A percentile compares a stretch with the other conserved stretches of the same genome.
phyloP scores from a whole-genome alignment of 2,113 vertebrate species.

The Thunnus maccoyii region DNA sequence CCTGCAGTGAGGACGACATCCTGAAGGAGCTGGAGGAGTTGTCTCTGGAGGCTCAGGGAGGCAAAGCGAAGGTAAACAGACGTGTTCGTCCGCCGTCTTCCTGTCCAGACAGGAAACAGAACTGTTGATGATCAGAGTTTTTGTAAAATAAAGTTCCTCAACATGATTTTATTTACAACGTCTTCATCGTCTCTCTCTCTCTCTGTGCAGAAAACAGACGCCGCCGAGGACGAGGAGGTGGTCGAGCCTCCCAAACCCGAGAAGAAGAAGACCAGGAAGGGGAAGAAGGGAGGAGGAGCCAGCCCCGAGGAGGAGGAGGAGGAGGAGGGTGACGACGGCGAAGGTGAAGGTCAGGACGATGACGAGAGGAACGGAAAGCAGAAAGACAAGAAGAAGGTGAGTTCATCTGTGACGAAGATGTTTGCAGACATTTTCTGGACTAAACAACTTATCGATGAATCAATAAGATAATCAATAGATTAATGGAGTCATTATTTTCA shows the following conservation, averaged over 20 bases:
- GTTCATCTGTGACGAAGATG: too few relatives aligned
- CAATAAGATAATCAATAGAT: too few relatives aligned
- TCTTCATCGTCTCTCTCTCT: not conserved
- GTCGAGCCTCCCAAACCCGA: conserved; percentile 88
- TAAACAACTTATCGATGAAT: too few relatives aligned
- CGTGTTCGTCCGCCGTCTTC: not conserved
- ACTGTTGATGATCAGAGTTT: too few relatives aligned
- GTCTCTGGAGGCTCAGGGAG: conserved; percentile 90
- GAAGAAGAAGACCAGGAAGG: conserved; percentile 95
- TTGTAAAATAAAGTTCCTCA: too few relatives aligned
- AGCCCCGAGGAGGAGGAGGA: conserved; percentile 86
- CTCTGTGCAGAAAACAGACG: conserved; percentile 85
- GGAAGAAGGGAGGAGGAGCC: conserved; percentile 81
- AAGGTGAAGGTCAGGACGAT: conserved; percentile 17
- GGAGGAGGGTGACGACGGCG: conserved; percentile 40
- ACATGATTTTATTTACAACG: too few relatives aligned
- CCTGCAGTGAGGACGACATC: conserved; percentile 95
- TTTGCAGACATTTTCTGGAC: too few relatives aligned
- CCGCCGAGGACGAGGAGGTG: conserved; percentile 78
- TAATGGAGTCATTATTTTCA: too few relatives aligned
- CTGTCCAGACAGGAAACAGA: not conserved
- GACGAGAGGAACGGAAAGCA: conserved; percentile 55
- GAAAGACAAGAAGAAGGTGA: conserved; percentile 56
- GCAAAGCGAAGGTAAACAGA: conserved; percentile 83
- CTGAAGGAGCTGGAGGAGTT: conserved; percentile 96